These are phyloP conservation scores for Amphipyra berbera DNA, from an alignment of 2,888 invertebrate species.

Conservation along the genomic window DNA sequence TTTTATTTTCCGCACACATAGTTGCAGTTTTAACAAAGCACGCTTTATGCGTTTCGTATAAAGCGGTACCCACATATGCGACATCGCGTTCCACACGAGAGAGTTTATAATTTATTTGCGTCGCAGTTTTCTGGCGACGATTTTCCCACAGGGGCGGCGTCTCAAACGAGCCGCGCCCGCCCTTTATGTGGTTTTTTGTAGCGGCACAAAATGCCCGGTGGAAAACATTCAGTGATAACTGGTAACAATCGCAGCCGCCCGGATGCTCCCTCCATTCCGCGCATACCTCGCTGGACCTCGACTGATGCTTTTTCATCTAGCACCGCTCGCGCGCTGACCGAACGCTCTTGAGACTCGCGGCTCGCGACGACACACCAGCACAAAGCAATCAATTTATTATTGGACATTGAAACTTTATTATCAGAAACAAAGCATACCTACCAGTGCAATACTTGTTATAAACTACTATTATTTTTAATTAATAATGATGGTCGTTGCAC, in stretches of 20 bases:
- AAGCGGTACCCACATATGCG: slow-evolving; percentile 65
- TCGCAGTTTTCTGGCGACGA: slow-evolving; percentile 89
- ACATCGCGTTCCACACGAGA: slow-evolving; percentile 83
- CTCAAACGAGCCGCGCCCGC: slow-evolving; percentile 89
- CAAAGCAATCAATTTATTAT: slow-evolving; percentile 59
- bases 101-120: slow-evolving; percentile 89
- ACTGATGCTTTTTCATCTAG: slow-evolving; percentile 87
- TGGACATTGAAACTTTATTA: slow-evolving; percentile 49
- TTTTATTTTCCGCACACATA: slow-evolving; percentile 60
- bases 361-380: slow-evolving; percentile 50
- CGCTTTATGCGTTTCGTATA: slow-evolving; percentile 74
- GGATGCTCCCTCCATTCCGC: slow-evolving; percentile 88
- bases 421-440: slow-evolving; percentile 27
- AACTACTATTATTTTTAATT: slow-evolving; percentile 15
- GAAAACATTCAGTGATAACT: slow-evolving; percentile 90
- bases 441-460: slow-evolving; percentile 13
- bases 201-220: slow-evolving; percentile 87
- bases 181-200: slow-evolving; percentile 89
- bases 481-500: slow-evolving; percentile 1
- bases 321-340: slow-evolving; percentile 70
- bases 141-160: slow-evolving; percentile 89
- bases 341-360: slow-evolving; percentile 72
- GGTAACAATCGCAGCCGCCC: slow-evolving; percentile 89
- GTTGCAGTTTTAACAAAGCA: slow-evolving; percentile 76
- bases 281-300: slow-evolving; percentile 85